Evolutionary conservation across 1,140 invertebrate genomes (phyloP).

Genomic region (Leucophenga varia): DNA sequence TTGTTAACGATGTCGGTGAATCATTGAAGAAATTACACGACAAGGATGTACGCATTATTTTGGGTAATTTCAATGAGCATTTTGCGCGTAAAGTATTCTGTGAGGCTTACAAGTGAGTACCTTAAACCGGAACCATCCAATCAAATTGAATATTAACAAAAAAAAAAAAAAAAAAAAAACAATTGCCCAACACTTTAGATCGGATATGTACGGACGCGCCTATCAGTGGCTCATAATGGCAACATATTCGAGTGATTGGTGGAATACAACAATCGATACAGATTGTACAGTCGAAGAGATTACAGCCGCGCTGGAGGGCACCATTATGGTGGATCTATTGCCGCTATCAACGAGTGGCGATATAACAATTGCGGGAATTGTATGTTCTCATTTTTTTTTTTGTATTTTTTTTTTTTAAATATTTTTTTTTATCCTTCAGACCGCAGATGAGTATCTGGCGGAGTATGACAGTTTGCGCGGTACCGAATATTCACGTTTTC

Average conservation of each 20-base stretch:
- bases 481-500: conserved; percentile 86
- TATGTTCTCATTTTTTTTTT: too few relatives aligned
- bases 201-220: conserved; percentile 85
- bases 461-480: conserved; percentile 81
- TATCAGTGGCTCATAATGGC: conserved; percentile 98
- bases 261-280: conserved; percentile 63
- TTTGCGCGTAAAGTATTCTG: conserved; percentile 95
- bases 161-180: too few relatives aligned
- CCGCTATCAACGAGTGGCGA: conserved; percentile 65
- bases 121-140: too few relatives aligned
- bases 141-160: too few relatives aligned
- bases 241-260: conserved; percentile 78
- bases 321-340: conserved; percentile 75
- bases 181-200: too few relatives aligned
- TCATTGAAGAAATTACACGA: conserved; percentile 84
- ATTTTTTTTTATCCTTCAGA: conserved; percentile 65
- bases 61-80: conserved; percentile 94
- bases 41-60: conserved; percentile 92
- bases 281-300: conserved; percentile 78
- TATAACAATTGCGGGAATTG: conserved; percentile 86
- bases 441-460: conserved; percentile 80
- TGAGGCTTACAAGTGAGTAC: conserved; percentile 74
- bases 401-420: too few relatives aligned
- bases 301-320: conserved; percentile 80
- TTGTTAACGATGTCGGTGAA: conserved; percentile 85